Evolutionary conservation across 2,888 invertebrate species (phyloP), one percentile per base, ranked within the genome.

Genomic region (Polia nebulosa): DNA sequence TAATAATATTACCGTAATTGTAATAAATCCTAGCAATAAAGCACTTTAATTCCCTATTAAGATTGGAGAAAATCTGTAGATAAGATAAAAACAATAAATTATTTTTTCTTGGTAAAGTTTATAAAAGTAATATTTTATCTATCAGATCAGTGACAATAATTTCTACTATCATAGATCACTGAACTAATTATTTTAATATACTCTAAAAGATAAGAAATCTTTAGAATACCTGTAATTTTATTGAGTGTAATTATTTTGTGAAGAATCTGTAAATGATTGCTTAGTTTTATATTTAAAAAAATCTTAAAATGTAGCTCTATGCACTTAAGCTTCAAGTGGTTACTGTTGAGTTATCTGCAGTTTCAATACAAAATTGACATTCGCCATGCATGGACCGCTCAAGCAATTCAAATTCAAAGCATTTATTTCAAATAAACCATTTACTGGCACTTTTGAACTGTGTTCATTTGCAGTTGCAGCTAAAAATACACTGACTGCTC

Each of bases 171-270:
- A 59, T 27, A 53, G 65, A 70, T 64, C 74, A 64, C 64, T 53
- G 64, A 20, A 39, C 29, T 73, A 74, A 73, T 73, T 39, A 22
- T 44, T 45, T 69, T 13, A 25, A 25, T 44, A 39, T 32, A 27
- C 5, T 29, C 11, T 25, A 7, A n/a, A 15, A 27, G 34, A 51
- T 41, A 60, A 25, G 13, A 2, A 34, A 39, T 36, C 15, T 29
- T 15, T 7, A n/a, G 20, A 5, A 39, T 27, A 17, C 25, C 13
- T 17, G 25, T 20, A 32, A 32, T 20, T 20, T 7, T 3, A 22
- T 13, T 17, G 13, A 7, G 8, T 34, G 9, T 34, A 4, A 36
- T 36, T 15, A 49, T n/a, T n/a, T n/a, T n/a, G n/a, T n/a, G n/a
- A n/a, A n/a, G n/a, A n/a, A n/a, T n/a, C n/a, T n/a, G n/a, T n/a